phyloP scores from a whole-genome alignment of 2,113 vertebrate genomes.

The Hydropotes inermis region DNA sequence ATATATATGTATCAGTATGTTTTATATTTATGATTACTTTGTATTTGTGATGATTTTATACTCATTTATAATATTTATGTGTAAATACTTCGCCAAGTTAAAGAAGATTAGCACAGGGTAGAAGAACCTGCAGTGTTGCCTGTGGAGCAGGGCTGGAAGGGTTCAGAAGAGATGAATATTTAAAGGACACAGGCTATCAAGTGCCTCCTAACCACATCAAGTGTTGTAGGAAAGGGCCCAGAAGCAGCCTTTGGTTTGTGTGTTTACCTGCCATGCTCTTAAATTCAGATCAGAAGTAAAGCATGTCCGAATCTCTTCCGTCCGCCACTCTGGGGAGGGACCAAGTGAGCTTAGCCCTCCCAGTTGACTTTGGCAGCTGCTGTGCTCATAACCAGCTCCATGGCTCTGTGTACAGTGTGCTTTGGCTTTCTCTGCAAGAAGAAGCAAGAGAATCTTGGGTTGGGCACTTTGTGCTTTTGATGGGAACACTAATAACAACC shows the following conservation, averaged over 20 bases:
- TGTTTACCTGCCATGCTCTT: background rate
- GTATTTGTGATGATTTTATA: background rate
- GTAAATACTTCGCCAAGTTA: background rate
- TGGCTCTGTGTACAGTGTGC: background rate
- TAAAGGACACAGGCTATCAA: background rate
- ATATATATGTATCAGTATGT: background rate
- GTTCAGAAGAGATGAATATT: background rate
- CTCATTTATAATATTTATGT: background rate
- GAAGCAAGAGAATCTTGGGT: background rate
- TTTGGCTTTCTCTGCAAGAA: background rate
- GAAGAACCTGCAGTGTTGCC: background rate
- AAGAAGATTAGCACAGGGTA: background rate
- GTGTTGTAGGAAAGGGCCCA: background rate
- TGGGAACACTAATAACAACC: background rate
- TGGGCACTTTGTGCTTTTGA: background rate
- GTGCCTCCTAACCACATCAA: background rate
- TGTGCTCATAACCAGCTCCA: background rate
- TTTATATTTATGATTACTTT: background rate
- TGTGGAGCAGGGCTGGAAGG: background rate
- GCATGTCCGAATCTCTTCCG: background rate
- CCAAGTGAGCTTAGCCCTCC: background rate
- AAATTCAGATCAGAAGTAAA: background rate
- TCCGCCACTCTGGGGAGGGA: background rate
- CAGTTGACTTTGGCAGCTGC: background rate
- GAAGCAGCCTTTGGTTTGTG: background rate